Base-by-base conservation (phyloP, 1,140 invertebrate species). In the Psilanteris sp. region DNA sequence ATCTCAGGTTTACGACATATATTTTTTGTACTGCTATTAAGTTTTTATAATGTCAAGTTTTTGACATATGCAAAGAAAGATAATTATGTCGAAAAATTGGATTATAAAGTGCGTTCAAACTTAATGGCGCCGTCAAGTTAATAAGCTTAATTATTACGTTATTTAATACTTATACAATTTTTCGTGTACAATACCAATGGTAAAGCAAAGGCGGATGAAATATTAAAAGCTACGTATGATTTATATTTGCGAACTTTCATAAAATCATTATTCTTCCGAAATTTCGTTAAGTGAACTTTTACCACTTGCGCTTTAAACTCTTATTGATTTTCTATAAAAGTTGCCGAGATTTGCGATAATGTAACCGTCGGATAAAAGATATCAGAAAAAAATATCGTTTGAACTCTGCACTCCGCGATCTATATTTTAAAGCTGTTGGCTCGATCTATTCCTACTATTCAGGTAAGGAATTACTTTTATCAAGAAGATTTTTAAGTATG, bases 301-400 rank as follows among this genome's bases (percentile, higher is more conserved):
- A 61, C 54, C 61, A 67, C 54, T 55, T 37, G 54, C 24, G 61
- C 57, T 68, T 54, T 68, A 75, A 68, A 70, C 46, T 54, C 36
- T 76, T 64, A 76, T 76, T 76, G 72, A 70, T 76, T 76, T 64
- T 76, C 72, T 64, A 68, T 76, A 76, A 70, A 76, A 76, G 48
- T 76, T 76, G 64, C 64, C 41, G 64, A 76, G 72, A 76, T 76
- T 64, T 68, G 72, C 57, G 72, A 68, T 76, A 68, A 70, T 70
- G 64, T 76, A 68, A 76, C 57, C 64, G 72, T 62, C 29, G 50
- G 72, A 76, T 76, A 76, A 76, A 76, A 76, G 72, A 68, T 76
- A 70, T 64, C 64, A 64, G 72, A 68, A 75, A 75, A 76, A 76
- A 62, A 62, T 62, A 76, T 62, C 72, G 57, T 76, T 70, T 70